These are phyloP conservation scores for Tenthredo notha DNA, from an alignment of 2,888 invertebrate species.

Conservation along the genomic window DNA sequence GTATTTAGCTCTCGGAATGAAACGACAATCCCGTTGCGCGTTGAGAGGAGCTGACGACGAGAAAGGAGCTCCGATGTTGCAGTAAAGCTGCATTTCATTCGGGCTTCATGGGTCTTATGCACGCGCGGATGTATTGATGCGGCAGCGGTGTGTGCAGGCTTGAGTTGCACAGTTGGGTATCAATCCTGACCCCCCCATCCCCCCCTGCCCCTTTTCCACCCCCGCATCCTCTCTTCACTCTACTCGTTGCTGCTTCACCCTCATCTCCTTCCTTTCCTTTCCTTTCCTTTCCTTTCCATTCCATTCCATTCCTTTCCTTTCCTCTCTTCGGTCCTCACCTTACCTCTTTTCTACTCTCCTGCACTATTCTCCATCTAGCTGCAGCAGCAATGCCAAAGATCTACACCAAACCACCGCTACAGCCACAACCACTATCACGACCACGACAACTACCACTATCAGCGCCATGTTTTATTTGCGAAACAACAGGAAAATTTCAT, in stretches of 20 bases:
- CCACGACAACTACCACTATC: background rate
- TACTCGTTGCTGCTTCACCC: slow-evolving; percentile 57
- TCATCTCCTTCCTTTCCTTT: slow-evolving; percentile 52
- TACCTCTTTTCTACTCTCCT: background rate
- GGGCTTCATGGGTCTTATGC: slow-evolving; percentile 41
- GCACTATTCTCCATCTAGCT: background rate
- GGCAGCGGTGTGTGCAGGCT: slow-evolving; percentile 67
- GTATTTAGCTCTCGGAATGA: slow-evolving; percentile 20
- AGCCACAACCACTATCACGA: slow-evolving; percentile 5
- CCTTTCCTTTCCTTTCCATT: slow-evolving; percentile 34
- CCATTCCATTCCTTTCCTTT: slow-evolving; percentile 52
- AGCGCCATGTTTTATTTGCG: slow-evolving; percentile 20
- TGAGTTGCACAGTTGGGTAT: slow-evolving; percentile 74
- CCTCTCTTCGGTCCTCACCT: slow-evolving; percentile 45
- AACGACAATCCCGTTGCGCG: slow-evolving; percentile 26
- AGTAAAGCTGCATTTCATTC: slow-evolving; percentile 47
- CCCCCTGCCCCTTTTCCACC: slow-evolving; percentile 61
- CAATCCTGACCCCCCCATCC: slow-evolving; percentile 66
- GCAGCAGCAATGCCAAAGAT: slow-evolving; percentile 57
- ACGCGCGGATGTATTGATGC: slow-evolving; percentile 70
- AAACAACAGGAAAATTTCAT: slow-evolving; percentile 12
- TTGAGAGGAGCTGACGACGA: slow-evolving; percentile 29
- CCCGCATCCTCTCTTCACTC: slow-evolving; percentile 59
- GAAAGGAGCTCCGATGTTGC: slow-evolving; percentile 35
- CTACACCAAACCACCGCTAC: slow-evolving; percentile 51